Evolutionary conservation across 2,888 invertebrate species (phyloP), one percentile per base, ranked within the genome.

Genomic region (Chelonus formosanus): DNA sequence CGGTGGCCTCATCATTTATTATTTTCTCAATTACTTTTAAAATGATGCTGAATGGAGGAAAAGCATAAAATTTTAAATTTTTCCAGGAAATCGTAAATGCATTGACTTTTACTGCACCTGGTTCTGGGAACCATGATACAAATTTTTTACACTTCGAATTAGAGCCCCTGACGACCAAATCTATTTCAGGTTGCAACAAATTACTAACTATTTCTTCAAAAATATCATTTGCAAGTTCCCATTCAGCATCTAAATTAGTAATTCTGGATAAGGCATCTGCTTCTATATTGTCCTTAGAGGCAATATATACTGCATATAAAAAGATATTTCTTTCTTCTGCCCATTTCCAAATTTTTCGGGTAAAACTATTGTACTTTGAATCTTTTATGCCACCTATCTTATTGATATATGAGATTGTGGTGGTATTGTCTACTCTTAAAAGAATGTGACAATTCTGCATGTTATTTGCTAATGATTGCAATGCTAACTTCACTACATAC

Each of bases 21-120:
- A 81, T 78, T 68, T 81, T 80, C 57, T 71, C 63, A 20, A 82
- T 32, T 0, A 69, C 65, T 68, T 64, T 75, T 36, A 74, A 56
- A 36, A 80, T 73, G 2, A 79, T 10, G 0, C 73, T 69, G 61
- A 78, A 78, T 2, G 76, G 76, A 1, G 78, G 77, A 40, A 78
- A 79, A 0, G 77, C 77, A 65, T 76, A 79, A 53, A 69, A 69
- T 20, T 68, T 43, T 4, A 65, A 32, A 48, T 71, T 67, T 61
- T 50, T 40, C 67, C 63, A 71, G n/a, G 58, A 47, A 34, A 70
- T 54, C 0, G 75, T 73, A 53, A 77, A 76, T 0, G 76, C 74
- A 67, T 77, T 75, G n/a, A 74, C 69, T 3, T 57, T 35, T 5
- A 48, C 34, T 2, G 75, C 69, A 2, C 68, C 63, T 34, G 69